Evolutionary conservation across 2,113 vertebrate species (phyloP).

Genomic region (Plestiodon gilberti): DNA sequence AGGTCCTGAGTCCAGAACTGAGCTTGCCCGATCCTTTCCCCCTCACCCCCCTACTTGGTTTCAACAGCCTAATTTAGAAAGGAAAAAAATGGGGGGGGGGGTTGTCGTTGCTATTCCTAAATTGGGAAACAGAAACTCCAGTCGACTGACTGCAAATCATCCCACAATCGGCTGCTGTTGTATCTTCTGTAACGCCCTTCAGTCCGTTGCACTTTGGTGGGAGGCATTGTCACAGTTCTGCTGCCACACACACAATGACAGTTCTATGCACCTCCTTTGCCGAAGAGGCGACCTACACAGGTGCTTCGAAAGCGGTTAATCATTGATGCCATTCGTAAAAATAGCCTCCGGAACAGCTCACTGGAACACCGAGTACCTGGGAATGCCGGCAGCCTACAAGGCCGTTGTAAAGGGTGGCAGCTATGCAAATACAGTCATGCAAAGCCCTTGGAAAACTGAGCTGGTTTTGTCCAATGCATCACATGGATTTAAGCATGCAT

Average conservation of each 20-base stretch:
- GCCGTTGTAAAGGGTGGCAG: neutral
- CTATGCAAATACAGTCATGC: neutral
- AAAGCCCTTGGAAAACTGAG: neutral
- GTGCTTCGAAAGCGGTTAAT: neutral
- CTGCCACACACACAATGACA: neutral
- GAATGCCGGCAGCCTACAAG: neutral
- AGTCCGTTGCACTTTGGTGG: neutral
- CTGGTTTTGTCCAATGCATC: neutral
- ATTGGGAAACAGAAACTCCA: too few relatives aligned
- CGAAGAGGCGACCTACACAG: neutral
- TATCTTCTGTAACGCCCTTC: too few relatives aligned
- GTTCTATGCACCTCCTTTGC: neutral
- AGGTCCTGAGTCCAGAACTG: too few relatives aligned
- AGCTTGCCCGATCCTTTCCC: too few relatives aligned
- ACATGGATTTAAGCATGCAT: neutral
- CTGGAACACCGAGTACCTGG: neutral
- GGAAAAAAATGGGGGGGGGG: too few relatives aligned
- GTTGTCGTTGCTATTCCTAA: too few relatives aligned
- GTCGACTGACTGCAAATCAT: neutral
- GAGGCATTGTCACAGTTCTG: neutral
- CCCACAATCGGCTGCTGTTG: neutral
- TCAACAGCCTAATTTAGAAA: too few relatives aligned
- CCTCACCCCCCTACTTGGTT: too few relatives aligned
- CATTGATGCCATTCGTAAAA: neutral
- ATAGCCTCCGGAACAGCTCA: neutral